Percentiles rank a stretch among this genome's conserved stretches.
Conservation (phyloP, 92 coral and sea anemone genomes). For the Porites cylindrica region DNA sequence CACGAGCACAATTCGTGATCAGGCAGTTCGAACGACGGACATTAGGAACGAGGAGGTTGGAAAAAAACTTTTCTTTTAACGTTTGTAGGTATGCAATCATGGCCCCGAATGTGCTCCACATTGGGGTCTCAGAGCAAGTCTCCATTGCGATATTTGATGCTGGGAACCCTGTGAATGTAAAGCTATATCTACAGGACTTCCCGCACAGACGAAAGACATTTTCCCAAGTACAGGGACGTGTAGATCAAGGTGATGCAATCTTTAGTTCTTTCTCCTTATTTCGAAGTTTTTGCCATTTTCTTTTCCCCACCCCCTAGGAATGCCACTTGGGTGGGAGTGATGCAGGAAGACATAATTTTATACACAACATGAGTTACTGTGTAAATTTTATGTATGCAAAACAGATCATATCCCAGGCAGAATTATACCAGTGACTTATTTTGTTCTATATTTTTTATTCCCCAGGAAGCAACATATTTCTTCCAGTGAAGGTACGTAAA, state of each 20-base stretch:
- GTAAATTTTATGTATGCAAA: too few species aligned
- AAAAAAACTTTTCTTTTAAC: not conserved
- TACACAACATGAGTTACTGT: too few species aligned
- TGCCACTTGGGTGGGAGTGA: too few species aligned
- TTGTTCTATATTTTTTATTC: not conserved
- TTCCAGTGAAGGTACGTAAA: slow-evolving; percentile 69
- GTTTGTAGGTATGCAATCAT: slow-evolving; percentile 71
- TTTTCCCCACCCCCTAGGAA: too few species aligned
- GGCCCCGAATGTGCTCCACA: slow-evolving; percentile 91
- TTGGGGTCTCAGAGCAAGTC: slow-evolving; percentile 86
- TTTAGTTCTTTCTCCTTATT: not conserved
- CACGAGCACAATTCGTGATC: too few species aligned
- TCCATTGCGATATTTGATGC: slow-evolving; percentile 75
- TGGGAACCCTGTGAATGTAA: slow-evolving; percentile 68
- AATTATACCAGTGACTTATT: not conserved
- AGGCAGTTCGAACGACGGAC: too few species aligned
- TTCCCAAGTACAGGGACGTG: slow-evolving; percentile 80
- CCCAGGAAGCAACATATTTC: slow-evolving; percentile 44
- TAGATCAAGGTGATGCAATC: slow-evolving; percentile 59
- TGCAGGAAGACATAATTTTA: too few species aligned
- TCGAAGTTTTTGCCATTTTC: too few species aligned
- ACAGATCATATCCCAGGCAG: not conserved
- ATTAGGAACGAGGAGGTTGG: too few species aligned
- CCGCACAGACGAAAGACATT: slow-evolving; percentile 91
- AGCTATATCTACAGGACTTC: slow-evolving; percentile 86